These are phyloP conservation scores for Allobates femoralis DNA, from an alignment of 2,797 vertebrate genomes.

Conservation along the genomic window DNA sequence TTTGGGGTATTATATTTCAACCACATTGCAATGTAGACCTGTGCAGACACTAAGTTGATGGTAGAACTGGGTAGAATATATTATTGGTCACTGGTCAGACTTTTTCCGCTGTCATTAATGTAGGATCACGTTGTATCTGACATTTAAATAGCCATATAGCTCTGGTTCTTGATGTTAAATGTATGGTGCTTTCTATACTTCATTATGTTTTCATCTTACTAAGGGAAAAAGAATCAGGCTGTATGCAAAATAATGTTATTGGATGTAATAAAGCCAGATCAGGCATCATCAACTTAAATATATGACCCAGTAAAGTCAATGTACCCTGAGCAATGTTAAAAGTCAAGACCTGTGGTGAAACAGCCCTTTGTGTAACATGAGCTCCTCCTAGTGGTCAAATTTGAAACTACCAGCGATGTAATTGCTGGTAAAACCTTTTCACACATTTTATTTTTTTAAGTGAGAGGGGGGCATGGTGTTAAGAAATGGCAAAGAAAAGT, in stretches of 20 bases:
- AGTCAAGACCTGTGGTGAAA: neutral
- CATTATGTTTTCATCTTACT: neutral
- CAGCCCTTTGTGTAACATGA: constrained; percentile 17
- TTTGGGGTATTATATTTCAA: neutral
- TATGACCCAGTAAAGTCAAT: constrained; percentile 42
- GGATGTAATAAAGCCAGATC: neutral
- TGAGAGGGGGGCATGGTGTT: neutral
- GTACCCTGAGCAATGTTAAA: constrained; percentile 18
- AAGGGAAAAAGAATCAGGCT: neutral
- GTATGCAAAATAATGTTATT: neutral
- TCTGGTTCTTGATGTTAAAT: neutral
- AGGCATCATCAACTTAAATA: neutral
- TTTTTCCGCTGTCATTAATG: neutral
- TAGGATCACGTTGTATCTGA: neutral
- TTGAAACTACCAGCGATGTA: constrained; percentile 3
- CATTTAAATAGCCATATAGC: neutral
- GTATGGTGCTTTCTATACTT: neutral
- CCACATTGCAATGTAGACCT: neutral
- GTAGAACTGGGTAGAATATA: neutral
- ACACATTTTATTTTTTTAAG: too few species aligned
- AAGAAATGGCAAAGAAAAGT: neutral
- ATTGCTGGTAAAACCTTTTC: too few species aligned
- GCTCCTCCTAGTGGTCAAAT: constrained; percentile 38
- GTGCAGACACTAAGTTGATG: constrained; percentile 14
- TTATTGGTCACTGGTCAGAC: neutral